These are phyloP conservation scores for Lutjanus argentimaculatus DNA, from an alignment of 2,797 vertebrate genomes.

Conservation along the genomic window DNA sequence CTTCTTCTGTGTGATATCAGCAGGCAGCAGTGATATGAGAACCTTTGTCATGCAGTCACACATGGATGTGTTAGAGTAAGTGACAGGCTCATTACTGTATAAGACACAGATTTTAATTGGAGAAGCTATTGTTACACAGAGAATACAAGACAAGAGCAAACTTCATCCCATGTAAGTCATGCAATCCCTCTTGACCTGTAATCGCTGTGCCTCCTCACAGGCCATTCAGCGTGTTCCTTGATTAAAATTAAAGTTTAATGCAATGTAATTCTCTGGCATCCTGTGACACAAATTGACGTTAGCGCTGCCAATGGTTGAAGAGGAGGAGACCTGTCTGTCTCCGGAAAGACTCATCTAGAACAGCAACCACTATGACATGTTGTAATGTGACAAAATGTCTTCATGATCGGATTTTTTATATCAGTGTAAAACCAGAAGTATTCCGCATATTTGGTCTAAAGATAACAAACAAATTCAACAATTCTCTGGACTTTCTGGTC, in stretches of 20 bases:
- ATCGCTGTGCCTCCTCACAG: constrained; percentile 3
- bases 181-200: constrained; percentile 22
- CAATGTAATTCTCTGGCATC: background rate
- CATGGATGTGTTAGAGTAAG: constrained; percentile 13
- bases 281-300: background rate
- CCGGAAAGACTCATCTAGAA: background rate
- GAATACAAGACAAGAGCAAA: constrained; percentile 4
- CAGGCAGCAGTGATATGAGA: constrained; percentile 6
- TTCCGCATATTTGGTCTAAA: too few relatives aligned
- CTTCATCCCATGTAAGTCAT: constrained; percentile 1
- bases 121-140: constrained; percentile 11
- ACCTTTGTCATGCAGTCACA: constrained; percentile 25
- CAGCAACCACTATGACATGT: background rate
- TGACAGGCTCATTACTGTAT: constrained; percentile 22
- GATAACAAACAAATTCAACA: background rate
- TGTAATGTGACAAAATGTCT: background rate
- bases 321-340: background rate
- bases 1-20: background rate
- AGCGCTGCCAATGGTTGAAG: background rate
- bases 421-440: background rate
- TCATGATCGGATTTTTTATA: background rate
- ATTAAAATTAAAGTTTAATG: constrained; percentile 51
- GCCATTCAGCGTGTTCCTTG: constrained; percentile 7
- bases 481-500: background rate
- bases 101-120: constrained; percentile 10